Percentiles rank a stretch among this genome's conserved stretches.
Evolutionary conservation across 1,140 invertebrate species (phyloP).

Genomic region (Saccostrea glomerata): DNA sequence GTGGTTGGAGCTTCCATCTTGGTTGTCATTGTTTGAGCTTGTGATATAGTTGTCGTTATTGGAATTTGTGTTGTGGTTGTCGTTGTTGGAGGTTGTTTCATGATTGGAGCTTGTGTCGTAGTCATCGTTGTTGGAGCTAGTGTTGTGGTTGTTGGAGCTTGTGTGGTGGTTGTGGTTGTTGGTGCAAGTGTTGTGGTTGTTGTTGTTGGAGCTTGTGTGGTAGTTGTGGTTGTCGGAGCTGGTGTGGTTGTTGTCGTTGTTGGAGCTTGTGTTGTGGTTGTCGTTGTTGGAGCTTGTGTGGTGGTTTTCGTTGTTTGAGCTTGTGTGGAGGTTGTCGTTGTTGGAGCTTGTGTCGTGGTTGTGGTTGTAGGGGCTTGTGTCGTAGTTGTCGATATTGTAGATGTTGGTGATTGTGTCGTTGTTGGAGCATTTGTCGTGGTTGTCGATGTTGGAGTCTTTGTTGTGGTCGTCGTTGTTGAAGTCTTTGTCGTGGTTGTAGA

Average conservation of each 20-base stretch:
- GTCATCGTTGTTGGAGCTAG: not conserved
- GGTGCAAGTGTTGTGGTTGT: not conserved
- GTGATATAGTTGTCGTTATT: not conserved
- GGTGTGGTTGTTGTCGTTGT: not conserved
- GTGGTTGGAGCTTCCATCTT: not conserved
- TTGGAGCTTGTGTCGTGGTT: not conserved
- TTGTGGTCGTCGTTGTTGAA: not conserved
- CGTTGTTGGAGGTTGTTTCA: not conserved
- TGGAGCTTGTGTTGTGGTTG: not conserved
- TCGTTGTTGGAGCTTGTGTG: not conserved
- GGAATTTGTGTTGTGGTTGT: not conserved
- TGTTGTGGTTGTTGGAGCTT: not conserved
- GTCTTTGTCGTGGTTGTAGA: not conserved
- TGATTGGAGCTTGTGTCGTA: too few relatives aligned
- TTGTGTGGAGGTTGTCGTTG: not conserved
- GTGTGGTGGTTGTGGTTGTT: not conserved
- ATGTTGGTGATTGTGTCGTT: not conserved
- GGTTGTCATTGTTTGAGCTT: not conserved
- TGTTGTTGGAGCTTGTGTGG: not conserved
- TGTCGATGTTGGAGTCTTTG: not conserved
- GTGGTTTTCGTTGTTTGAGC: not conserved
- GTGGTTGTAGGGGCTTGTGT: not conserved
- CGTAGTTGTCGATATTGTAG: not conserved
- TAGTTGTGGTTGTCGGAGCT: not conserved
- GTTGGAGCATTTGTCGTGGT: not conserved